Percentiles rank a stretch among this genome's conserved stretches.
These are phyloP conservation scores for rat (Rattus norvegicus) DNA, from an alignment of 2,113 vertebrate species.

Conservation along the genomic window GRCr8 NC_086027.1:81275501-81276000, in stretches of 20 bases:
- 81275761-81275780: neutral
- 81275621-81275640: neutral
- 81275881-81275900: neutral
- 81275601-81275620: neutral
- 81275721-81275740: neutral
- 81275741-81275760: neutral
- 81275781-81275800: neutral
- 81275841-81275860: neutral
- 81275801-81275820: neutral
- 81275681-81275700: constrained; percentile 18
- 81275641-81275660: neutral
- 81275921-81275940: neutral
- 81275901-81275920: neutral
- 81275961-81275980: neutral
- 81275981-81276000: neutral
- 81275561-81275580: neutral
- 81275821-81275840: neutral
- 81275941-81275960: neutral
- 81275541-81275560: neutral
- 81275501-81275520: neutral
- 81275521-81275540: no score
- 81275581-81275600: neutral
- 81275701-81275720: neutral
- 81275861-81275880: neutral
- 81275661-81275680: neutral